Conservation (phyloP, 2,797 vertebrate species). For the Masticophis lateralis region DNA sequence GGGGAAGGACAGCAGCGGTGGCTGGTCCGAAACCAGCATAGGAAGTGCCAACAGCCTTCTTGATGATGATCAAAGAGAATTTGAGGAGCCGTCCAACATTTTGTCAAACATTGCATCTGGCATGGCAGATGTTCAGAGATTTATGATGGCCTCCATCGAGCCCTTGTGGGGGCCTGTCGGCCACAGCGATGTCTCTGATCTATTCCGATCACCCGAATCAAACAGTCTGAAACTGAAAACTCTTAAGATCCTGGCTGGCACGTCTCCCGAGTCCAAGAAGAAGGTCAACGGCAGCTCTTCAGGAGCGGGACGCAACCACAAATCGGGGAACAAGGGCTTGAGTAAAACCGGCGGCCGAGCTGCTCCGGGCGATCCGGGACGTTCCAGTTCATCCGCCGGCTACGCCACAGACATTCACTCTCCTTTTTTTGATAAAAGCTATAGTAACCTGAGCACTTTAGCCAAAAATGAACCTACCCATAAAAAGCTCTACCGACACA, state of each 20-base stretch:
- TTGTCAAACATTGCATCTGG: constrained; percentile 98
- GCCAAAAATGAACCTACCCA: constrained; percentile 90
- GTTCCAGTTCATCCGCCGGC: constrained; percentile 83
- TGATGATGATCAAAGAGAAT: constrained; percentile 95
- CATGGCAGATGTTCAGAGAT: constrained; percentile 98
- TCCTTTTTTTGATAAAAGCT: constrained; percentile 91
- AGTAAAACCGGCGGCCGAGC: constrained; percentile 89
- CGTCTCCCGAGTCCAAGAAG: constrained; percentile 92
- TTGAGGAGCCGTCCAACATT: constrained; percentile 98
- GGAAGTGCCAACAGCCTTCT: constrained; percentile 78
- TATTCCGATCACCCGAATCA: constrained; percentile 88
- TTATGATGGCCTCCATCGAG: constrained; percentile 99
- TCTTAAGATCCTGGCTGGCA: constrained; percentile 96
- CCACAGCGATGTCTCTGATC: constrained; percentile 79
- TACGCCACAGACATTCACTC: constrained; percentile 77
- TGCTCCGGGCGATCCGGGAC: constrained; percentile 79
- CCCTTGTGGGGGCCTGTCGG: constrained; percentile 88
- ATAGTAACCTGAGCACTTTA: constrained; percentile 91
- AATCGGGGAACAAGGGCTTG: constrained; percentile 83
- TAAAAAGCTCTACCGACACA: constrained; percentile 99
- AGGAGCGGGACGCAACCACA: constrained; percentile 84
- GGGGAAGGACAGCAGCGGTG: constrained; percentile 72
- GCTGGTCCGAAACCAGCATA: constrained; percentile 81
- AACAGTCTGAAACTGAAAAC: constrained; percentile 99
- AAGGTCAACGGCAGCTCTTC: constrained; percentile 79